phyloP scores from a whole-genome alignment of 2,113 vertebrate species.

The Glaucomys volans region DNA sequence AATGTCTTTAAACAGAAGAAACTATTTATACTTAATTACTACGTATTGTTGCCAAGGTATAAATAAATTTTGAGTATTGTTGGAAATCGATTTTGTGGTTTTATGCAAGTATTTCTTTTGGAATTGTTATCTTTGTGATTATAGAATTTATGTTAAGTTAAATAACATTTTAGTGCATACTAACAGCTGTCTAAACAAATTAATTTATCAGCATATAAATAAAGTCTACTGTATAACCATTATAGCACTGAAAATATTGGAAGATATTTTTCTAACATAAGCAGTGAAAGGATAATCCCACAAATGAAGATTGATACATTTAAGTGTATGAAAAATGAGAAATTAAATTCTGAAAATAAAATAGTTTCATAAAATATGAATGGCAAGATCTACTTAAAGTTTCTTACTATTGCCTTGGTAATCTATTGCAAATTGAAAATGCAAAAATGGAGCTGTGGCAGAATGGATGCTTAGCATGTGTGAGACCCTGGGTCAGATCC shows the following conservation, averaged over 20 bases:
- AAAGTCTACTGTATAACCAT: neutral
- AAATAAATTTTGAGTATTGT: neutral
- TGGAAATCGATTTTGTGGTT: neutral
- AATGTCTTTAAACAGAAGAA: conserved; percentile 13
- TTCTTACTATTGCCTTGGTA: neutral
- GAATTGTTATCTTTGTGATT: neutral
- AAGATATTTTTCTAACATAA: neutral
- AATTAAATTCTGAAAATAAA: neutral
- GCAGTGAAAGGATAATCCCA: neutral
- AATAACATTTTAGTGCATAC: neutral
- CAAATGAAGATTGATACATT: neutral
- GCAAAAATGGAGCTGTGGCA: neutral
- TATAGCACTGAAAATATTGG: neutral
- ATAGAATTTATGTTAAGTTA: neutral
- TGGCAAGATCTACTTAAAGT: neutral
- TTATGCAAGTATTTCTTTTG: neutral
- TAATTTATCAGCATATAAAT: neutral
- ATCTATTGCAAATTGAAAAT: neutral
- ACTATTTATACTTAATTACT: neutral
- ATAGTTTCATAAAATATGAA: neutral
- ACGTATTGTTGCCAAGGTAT: neutral
- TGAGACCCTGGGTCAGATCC: neutral
- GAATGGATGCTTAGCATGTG: too few species aligned
- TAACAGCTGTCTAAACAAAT: neutral
- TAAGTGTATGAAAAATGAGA: conserved; percentile 15